phyloP scores from a whole-genome alignment of 2,888 invertebrate species.

The Drosophila melanocephala region DNA sequence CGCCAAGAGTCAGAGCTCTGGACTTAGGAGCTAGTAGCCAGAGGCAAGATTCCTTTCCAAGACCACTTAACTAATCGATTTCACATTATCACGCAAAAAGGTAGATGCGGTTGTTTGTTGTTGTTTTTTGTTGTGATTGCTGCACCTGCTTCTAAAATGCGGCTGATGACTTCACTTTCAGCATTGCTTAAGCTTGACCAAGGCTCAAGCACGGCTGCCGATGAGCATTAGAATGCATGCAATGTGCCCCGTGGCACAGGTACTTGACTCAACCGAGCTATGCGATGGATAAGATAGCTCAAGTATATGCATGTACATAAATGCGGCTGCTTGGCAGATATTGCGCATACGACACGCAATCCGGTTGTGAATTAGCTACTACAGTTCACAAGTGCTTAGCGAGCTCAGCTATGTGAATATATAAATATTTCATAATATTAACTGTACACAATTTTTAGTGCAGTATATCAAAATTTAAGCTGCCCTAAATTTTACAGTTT shows the following conservation, averaged over 20 bases:
- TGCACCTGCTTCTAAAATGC: constrained; percentile 32
- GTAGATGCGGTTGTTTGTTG: constrained; percentile 33
- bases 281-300: constrained; percentile 2
- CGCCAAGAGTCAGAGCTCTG: constrained; percentile 5
- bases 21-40: constrained; percentile 5
- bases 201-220: constrained; percentile 20
- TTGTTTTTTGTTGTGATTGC: constrained; percentile 15
- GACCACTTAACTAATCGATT: constrained; percentile 68
- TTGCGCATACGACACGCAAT: constrained; percentile 35
- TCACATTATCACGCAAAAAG: constrained; percentile 53
- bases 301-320: neutral
- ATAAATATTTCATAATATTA: neutral
- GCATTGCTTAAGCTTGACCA: constrained; percentile 25
- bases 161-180: constrained; percentile 59
- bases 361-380: constrained; percentile 5
- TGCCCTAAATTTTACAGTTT: neutral
- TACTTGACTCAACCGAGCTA: constrained; percentile 17
- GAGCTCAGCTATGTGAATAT: neutral
- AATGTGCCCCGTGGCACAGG: constrained; percentile 18
- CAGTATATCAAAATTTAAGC: neutral
- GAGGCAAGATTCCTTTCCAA: constrained; percentile 9
- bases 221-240: constrained; percentile 43
- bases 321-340: constrained; percentile 14
- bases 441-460: neutral
- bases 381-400: constrained; percentile 7